Conservation (phyloP, 2,888 invertebrate species). For the Parnassius smintheus region DNA sequence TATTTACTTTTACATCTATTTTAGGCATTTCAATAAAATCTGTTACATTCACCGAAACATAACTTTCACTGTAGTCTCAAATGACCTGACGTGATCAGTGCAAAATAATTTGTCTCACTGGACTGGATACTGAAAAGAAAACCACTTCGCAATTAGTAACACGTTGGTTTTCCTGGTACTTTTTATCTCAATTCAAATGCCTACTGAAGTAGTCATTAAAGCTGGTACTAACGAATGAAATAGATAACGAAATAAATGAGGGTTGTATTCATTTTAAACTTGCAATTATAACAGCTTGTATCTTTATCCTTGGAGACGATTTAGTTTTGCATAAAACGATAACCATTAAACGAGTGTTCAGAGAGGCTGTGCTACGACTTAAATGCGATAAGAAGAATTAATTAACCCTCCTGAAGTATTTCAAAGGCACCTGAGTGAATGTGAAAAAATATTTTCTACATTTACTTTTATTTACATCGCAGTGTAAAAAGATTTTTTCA, state of each 20-base stretch:
- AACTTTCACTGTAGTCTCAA: slow-evolving; percentile 1
- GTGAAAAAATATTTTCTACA: slow-evolving; percentile 3
- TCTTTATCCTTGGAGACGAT: slow-evolving; percentile 11
- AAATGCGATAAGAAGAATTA: slow-evolving; percentile 8
- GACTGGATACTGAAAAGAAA: slow-evolving; percentile 6
- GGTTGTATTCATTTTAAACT: slow-evolving; percentile 13
- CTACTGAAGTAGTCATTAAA: slow-evolving; percentile 19
- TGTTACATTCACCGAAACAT: not conserved
- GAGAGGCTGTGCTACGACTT: not conserved
- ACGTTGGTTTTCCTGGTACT: not conserved
- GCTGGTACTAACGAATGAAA: slow-evolving; percentile 16
- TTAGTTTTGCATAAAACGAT: slow-evolving; percentile 11
- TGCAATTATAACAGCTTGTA: slow-evolving; percentile 22
- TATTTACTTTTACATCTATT: too few relatives aligned
- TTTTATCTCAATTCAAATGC: slow-evolving; percentile 20
- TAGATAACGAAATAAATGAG: slow-evolving; percentile 19
- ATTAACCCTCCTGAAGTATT: slow-evolving; percentile 1
- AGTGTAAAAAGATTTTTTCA: not conserved
- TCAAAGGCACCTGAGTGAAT: not conserved
- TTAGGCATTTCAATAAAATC: too few relatives aligned
- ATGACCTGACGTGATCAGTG: not conserved
- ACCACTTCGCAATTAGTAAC: not conserved
- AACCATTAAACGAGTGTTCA: slow-evolving; percentile 2
- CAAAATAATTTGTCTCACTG: slow-evolving; percentile 8
- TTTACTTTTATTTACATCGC: not conserved